Percentiles rank a stretch among this genome's conserved stretches.
These are phyloP conservation scores for Aelia acuminata DNA, from an alignment of 2,888 invertebrate genomes.

Conservation along the genomic window DNA sequence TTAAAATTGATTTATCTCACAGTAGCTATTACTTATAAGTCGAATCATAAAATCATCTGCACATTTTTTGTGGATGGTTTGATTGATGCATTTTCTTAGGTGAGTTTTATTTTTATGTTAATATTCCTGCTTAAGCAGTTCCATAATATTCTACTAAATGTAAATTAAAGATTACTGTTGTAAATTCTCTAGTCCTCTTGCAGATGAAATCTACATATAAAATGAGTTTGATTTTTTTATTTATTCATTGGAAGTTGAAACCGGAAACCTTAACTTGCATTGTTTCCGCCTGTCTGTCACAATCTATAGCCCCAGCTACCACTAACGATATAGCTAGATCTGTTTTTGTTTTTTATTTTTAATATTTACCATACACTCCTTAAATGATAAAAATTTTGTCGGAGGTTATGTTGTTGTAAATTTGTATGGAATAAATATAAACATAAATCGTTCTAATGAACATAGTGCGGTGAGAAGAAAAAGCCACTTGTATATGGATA, in stretches of 20 bases:
- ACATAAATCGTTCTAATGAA: too few relatives aligned
- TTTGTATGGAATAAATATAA: too few relatives aligned
- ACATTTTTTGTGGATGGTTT: neutral
- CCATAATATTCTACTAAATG: neutral
- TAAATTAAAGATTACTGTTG: neutral
- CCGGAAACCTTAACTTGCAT: neutral
- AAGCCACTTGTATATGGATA: too few relatives aligned
- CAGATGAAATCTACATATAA: neutral
- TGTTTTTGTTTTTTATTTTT: neutral
- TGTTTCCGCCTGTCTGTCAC: slow-evolving; percentile 27
- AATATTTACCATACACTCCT: neutral
- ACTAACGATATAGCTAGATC: neutral
- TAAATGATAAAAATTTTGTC: neutral
- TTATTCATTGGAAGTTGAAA: neutral
- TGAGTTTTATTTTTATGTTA: neutral
- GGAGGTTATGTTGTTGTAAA: too few relatives aligned
- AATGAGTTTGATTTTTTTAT: neutral
- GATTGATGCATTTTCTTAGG: neutral
- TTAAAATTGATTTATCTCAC: neutral
- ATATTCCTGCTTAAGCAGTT: neutral
- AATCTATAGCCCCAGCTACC: neutral
- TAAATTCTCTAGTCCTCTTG: neutral
- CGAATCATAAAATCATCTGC: too few relatives aligned
- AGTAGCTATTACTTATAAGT: too few relatives aligned
- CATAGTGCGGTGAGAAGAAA: too few relatives aligned